Conservation (phyloP, 2,888 invertebrate genomes). For the Eremobia ochroleuca region DNA sequence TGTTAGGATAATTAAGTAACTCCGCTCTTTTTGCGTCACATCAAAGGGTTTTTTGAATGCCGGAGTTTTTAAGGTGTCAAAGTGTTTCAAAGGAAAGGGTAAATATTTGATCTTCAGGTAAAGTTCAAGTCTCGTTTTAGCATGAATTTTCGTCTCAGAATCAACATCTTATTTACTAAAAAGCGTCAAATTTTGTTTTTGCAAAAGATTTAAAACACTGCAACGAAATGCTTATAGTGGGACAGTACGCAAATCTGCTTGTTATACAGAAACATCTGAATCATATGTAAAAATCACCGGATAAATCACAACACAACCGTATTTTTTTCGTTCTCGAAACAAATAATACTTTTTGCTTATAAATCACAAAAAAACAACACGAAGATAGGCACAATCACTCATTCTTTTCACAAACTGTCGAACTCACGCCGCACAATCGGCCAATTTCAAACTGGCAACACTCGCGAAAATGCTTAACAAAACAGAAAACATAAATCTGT, state of each 20-base stretch:
- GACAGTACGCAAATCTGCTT: neutral
- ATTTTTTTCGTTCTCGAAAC: neutral
- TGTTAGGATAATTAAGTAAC: constrained; percentile 63
- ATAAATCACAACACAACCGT: neutral
- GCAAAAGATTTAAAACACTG: neutral
- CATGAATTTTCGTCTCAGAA: constrained; percentile 3
- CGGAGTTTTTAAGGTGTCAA: constrained; percentile 56
- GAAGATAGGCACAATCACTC: constrained; percentile 53
- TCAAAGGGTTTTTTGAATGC: constrained; percentile 57
- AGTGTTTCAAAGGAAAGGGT: constrained; percentile 52
- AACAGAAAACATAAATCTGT: constrained; percentile 78
- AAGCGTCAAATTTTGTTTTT: neutral
- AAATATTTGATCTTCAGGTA: constrained; percentile 46
- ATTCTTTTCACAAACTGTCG: constrained; percentile 55
- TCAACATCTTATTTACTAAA: constrained; percentile 29
- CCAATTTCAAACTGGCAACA: constrained; percentile 50
- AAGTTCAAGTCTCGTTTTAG: constrained; percentile 36
- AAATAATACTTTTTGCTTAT: constrained; percentile 29
- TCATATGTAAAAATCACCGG: neutral
- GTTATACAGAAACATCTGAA: neutral
- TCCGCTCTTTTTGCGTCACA: constrained; percentile 52
- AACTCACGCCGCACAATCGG: constrained; percentile 55
- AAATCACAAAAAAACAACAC: constrained; percentile 25
- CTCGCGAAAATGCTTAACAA: constrained; percentile 68
- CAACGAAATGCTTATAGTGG: neutral